Conservation (phyloP, 2,113 vertebrate genomes). For the Barbus barbus region DNA sequence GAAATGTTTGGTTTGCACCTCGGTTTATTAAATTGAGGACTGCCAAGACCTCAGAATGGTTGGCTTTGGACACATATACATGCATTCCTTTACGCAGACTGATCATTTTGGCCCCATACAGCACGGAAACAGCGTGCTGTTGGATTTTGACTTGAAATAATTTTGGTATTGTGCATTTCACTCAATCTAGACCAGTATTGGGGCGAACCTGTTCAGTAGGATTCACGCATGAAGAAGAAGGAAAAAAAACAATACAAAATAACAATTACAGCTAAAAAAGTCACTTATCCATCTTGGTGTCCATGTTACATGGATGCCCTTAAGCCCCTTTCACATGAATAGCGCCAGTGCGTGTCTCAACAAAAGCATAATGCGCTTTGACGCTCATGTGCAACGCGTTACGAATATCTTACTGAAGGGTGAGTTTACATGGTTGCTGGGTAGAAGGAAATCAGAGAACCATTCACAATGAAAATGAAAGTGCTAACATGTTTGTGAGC, state of each 20-base stretch:
- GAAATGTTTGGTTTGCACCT: slow-evolving; percentile 47
- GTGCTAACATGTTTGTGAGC: not conserved
- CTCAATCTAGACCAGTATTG: not conserved
- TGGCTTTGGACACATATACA: slow-evolving; percentile 58
- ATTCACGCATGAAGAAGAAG: not conserved
- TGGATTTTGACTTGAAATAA: not conserved
- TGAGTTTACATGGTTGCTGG: not conserved
- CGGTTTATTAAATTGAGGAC: slow-evolving; percentile 56
- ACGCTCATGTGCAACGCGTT: not conserved
- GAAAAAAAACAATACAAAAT: slow-evolving; percentile 36
- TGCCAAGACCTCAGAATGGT: slow-evolving; percentile 52
- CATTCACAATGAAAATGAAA: not conserved
- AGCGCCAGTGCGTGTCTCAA: not conserved
- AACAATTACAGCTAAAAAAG: slow-evolving; percentile 35
- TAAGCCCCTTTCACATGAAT: slow-evolving; percentile 22
- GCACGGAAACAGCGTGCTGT: slow-evolving; percentile 14
- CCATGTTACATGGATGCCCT: slow-evolving; percentile 30
- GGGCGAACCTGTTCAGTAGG: slow-evolving; percentile 5
- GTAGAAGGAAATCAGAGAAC: not conserved
- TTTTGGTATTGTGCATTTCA: slow-evolving; percentile 34
- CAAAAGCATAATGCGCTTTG: not conserved
- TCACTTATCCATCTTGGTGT: slow-evolving; percentile 31
- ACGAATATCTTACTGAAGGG: not conserved
- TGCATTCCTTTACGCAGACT: slow-evolving; percentile 56
- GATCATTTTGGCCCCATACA: slow-evolving; percentile 41